Conservation (phyloP, 1,140 invertebrate genomes). For the Neodiprion virginianus region DNA sequence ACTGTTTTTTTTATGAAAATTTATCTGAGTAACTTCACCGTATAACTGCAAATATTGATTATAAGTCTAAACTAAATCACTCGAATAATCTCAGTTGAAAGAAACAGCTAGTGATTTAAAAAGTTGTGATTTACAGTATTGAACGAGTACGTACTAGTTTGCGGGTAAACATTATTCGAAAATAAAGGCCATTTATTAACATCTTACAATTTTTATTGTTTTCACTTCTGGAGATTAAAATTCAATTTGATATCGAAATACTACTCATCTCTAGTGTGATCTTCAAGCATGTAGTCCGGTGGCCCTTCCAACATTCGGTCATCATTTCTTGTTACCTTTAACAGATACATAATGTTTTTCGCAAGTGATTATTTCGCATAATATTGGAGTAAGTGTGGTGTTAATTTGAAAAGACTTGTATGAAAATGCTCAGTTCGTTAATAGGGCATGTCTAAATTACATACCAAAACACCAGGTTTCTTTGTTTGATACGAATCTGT, state of each 20-base stretch:
- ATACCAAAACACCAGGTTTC: slow-evolving; percentile 12
- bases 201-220: slow-evolving; percentile 33
- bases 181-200: slow-evolving; percentile 19
- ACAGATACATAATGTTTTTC: slow-evolving; percentile 38
- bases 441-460: neutral
- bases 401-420: neutral
- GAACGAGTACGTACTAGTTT: neutral
- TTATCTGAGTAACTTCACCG: too few species aligned
- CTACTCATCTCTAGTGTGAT: slow-evolving; percentile 27
- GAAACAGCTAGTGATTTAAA: neutral
- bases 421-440: neutral
- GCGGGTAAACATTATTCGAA: neutral
- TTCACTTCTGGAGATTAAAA: slow-evolving; percentile 17
- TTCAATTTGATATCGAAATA: slow-evolving; percentile 18
- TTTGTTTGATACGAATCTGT: slow-evolving; percentile 16
- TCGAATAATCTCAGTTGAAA: neutral
- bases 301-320: slow-evolving; percentile 34
- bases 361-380: neutral
- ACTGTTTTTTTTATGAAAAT: too few species aligned
- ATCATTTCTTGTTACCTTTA: slow-evolving; percentile 48
- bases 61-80: too few species aligned
- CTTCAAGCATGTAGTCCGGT: slow-evolving; percentile 25
- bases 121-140: neutral
- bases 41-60: too few species aligned
- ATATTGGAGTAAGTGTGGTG: neutral